A percentile compares a stretch with the other conserved stretches of the same genome.
Evolutionary conservation across 1,140 invertebrate species (phyloP).

Genomic region (Papilio xuthus): DNA sequence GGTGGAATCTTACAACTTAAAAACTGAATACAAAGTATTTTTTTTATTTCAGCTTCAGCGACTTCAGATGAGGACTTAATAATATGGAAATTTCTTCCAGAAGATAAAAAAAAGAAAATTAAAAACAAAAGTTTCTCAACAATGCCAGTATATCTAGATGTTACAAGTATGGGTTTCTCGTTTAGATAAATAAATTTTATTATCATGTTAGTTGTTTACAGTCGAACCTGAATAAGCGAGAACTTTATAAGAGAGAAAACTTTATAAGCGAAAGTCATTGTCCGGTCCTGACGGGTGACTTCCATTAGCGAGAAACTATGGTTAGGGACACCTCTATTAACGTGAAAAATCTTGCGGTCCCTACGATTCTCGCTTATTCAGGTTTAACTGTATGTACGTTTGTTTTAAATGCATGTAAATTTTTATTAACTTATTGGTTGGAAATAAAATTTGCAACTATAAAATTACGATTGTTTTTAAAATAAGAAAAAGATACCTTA

Average conservation of each 20-base stretch:
- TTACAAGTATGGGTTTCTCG: slow-evolving; percentile 53
- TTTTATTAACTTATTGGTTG: slow-evolving; percentile 40
- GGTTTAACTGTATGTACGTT: neutral
- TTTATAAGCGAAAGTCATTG: no score
- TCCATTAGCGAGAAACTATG: no score
- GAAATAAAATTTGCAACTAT: slow-evolving; percentile 32
- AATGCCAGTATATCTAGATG: slow-evolving; percentile 60
- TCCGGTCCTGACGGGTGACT: no score
- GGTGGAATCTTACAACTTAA: no score
- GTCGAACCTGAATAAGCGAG: no score
- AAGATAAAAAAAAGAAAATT: slow-evolving; percentile 51
- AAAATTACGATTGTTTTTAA: no score
- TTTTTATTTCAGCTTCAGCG: slow-evolving; percentile 61
- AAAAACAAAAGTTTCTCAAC: slow-evolving; percentile 55
- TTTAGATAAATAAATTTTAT: slow-evolving; percentile 48
- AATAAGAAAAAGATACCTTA: no score
- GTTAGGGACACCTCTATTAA: no score
- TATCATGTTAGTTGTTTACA: neutral
- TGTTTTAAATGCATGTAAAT: slow-evolving; percentile 22
- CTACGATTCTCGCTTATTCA: no score
- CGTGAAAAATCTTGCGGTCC: no score
- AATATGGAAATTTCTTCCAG: slow-evolving; percentile 75
- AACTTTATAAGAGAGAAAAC: no score
- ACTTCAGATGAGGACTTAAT: slow-evolving; percentile 72
- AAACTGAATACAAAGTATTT: neutral